These are phyloP conservation scores for Ammodytes marinus DNA, from an alignment of 2,113 vertebrate species.

Conservation along the genomic window DNA sequence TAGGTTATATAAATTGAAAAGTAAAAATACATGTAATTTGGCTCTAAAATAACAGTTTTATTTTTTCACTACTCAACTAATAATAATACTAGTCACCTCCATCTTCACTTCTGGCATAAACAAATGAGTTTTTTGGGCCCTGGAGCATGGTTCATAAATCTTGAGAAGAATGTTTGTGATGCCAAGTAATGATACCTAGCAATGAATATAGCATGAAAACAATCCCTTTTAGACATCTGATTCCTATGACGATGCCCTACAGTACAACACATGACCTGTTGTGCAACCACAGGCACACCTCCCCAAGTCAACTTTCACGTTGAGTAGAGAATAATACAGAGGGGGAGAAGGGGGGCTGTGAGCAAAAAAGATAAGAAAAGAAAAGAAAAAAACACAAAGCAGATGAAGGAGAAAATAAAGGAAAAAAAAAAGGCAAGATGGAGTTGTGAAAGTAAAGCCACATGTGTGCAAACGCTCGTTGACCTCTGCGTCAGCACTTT, in stretches of 20 bases:
- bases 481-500: constrained; percentile 84
- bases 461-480: constrained; percentile 81
- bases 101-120: background rate
- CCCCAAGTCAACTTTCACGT: background rate
- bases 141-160: too few species aligned
- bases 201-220: background rate
- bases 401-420: constrained; percentile 55
- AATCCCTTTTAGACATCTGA: background rate
- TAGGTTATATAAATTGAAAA: background rate
- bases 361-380: constrained; percentile 31
- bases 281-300: background rate
- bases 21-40: background rate
- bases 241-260: background rate
- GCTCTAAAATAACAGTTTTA: background rate
- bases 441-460: constrained; percentile 81
- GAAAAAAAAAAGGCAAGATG: constrained; percentile 54
- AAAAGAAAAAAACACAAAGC: constrained; percentile 29
- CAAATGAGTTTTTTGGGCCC: background rate
- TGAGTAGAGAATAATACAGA: constrained; percentile 14
- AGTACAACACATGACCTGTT: constrained; percentile 10
- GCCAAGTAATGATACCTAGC: too few species aligned
- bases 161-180: too few species aligned
- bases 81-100: background rate
- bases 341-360: background rate
- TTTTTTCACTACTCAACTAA: background rate